Evolutionary conservation across 2,113 vertebrate genomes (phyloP).

Genomic region (Lycocorax pyrrhopterus): DNA sequence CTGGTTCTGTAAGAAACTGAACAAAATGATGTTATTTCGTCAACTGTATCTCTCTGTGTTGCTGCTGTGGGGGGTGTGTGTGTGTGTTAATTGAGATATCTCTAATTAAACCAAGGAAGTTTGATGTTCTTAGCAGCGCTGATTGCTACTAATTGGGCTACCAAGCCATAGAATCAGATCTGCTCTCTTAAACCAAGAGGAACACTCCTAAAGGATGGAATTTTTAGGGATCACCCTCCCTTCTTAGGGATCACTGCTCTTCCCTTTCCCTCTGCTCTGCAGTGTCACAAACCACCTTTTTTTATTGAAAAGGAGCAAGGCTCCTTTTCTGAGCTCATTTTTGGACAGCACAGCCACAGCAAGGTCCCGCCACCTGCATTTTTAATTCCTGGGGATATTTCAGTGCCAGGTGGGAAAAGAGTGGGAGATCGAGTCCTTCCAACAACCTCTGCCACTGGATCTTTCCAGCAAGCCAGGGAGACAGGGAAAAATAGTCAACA

Average conservation of each 20-base stretch:
- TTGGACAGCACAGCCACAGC: background rate
- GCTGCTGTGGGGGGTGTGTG: background rate
- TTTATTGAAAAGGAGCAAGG: too few relatives aligned
- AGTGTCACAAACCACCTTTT: background rate
- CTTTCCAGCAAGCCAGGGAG: background rate
- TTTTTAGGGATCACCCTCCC: background rate
- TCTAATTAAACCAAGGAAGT: background rate
- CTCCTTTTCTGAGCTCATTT: background rate
- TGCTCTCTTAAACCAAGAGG: background rate
- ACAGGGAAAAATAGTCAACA: slow-evolving; percentile 32
- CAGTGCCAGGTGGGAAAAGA: slow-evolving; percentile 14
- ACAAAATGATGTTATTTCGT: background rate
- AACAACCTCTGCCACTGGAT: slow-evolving; percentile 6
- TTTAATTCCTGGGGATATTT: background rate
- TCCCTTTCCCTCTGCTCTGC: background rate
- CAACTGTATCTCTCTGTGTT: background rate
- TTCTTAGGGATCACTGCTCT: background rate
- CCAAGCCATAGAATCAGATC: background rate
- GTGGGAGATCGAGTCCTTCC: background rate
- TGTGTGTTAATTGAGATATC: background rate
- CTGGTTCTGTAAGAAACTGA: background rate
- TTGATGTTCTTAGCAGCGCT: background rate
- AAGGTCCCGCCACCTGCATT: background rate
- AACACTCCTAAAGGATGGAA: background rate
- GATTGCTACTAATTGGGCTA: background rate